phyloP scores from a whole-genome alignment of 2,888 invertebrate genomes.

The Junonia oenone region DNA sequence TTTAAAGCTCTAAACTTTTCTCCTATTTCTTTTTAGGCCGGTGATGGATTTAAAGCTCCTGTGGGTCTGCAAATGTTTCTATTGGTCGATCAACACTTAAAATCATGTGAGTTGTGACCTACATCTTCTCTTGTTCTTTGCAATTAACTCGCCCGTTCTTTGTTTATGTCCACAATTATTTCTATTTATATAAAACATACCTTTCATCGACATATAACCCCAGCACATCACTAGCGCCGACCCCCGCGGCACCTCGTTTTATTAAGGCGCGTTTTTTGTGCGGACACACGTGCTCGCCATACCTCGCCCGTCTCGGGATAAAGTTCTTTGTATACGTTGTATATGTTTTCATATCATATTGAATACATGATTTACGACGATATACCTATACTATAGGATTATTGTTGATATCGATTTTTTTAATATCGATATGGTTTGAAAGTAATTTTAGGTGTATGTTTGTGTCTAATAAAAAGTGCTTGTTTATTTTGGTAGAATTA shows the following conservation, averaged over 20 bases:
- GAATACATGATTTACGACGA: neutral
- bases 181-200: too few relatives aligned
- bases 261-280: constrained; percentile 75
- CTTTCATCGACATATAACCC: constrained; percentile 22
- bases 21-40: too few relatives aligned
- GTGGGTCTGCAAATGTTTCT: too few relatives aligned
- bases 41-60: too few relatives aligned
- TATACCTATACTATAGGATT: neutral
- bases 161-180: too few relatives aligned
- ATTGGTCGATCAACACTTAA: too few relatives aligned
- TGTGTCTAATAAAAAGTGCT: neutral
- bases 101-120: too few relatives aligned
- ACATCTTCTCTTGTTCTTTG: too few relatives aligned
- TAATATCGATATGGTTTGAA: too few relatives aligned
- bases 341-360: neutral
- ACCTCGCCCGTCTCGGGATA: constrained; percentile 41
- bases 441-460: neutral
- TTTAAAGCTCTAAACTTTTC: too few relatives aligned
- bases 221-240: constrained; percentile 43
- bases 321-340: constrained; percentile 11
- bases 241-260: constrained; percentile 71
- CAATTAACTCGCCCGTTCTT: too few relatives aligned
- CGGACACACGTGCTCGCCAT: constrained; percentile 70
- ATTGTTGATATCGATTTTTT: neutral
- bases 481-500: neutral